These are phyloP conservation scores for Whitmania pigra DNA, from an alignment of 1,140 invertebrate species.

Conservation along the genomic window DNA sequence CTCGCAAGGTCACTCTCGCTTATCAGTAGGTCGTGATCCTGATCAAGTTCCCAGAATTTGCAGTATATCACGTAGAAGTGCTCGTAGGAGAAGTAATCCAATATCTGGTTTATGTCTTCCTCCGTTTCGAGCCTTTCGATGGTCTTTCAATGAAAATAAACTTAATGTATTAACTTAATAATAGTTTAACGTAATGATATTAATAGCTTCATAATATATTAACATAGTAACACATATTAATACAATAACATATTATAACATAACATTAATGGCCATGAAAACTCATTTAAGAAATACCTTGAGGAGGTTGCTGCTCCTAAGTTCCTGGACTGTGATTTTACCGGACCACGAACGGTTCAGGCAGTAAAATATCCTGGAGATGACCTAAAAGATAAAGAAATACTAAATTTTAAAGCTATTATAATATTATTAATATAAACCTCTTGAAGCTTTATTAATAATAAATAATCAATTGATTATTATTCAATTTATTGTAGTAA, in stretches of 20 bases:
- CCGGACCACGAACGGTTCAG: conserved; percentile 96
- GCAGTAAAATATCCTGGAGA: conserved; percentile 94
- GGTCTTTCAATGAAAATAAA: conserved; percentile 28
- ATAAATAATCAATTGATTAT: too few relatives aligned
- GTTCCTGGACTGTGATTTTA: conserved; percentile 70
- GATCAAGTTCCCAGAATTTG: conserved; percentile 98
- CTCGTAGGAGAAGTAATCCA: conserved; percentile 96
- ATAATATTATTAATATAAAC: not conserved
- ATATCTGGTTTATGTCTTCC: conserved; percentile 89
- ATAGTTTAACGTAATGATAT: too few relatives aligned
- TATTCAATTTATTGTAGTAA: too few relatives aligned
- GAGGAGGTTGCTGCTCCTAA: conserved; percentile 78
- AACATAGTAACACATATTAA: too few relatives aligned
- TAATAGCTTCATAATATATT: too few relatives aligned
- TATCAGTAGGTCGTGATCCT: conserved; percentile 93
- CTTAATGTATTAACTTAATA: not conserved
- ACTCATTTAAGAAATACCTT: conserved; percentile 36
- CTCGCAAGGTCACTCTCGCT: conserved; percentile 77
- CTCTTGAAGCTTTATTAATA: too few relatives aligned
- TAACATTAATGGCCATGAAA: too few relatives aligned
- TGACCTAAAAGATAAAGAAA: conserved; percentile 53
- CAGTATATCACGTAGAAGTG: conserved; percentile 99
- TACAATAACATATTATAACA: too few relatives aligned
- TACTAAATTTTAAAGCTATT: not conserved
- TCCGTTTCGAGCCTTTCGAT: conserved; percentile 55